phyloP scores from a whole-genome alignment of 2,113 vertebrate genomes.

The Ameiurus melas region DNA sequence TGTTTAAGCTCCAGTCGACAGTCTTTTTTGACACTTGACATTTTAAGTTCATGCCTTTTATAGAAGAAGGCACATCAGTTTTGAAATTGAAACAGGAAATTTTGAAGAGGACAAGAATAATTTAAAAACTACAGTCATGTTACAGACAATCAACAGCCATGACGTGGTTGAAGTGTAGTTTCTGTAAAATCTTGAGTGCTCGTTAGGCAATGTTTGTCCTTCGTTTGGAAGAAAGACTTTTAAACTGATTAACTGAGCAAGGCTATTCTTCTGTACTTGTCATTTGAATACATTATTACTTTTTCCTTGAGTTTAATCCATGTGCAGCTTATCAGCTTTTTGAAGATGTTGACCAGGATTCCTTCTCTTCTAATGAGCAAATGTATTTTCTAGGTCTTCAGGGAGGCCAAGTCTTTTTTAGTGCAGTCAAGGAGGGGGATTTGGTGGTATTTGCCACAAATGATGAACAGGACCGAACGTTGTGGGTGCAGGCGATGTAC shows the following conservation, averaged over 20 bases:
- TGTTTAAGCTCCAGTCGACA: background rate
- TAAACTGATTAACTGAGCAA: conserved; percentile 1
- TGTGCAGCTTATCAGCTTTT: background rate
- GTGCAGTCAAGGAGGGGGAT: conserved; percentile 92
- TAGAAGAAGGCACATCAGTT: conserved; percentile 13
- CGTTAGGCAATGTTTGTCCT: background rate
- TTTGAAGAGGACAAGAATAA: background rate
- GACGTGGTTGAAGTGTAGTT: background rate
- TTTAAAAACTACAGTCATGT: background rate
- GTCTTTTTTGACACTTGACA: background rate
- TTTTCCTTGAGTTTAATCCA: background rate
- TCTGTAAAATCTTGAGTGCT: conserved; percentile 1
- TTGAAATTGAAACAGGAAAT: too few species aligned
- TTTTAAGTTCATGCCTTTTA: background rate
- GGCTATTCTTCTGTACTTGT: background rate
- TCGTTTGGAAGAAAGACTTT: background rate
- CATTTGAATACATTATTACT: background rate
- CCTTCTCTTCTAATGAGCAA: background rate
- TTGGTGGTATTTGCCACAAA: conserved; percentile 91
- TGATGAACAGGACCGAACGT: conserved; percentile 87
- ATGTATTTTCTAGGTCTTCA: conserved; percentile 79
- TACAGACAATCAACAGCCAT: conserved; percentile 2
- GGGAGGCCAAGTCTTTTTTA: conserved; percentile 90
- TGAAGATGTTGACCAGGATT: background rate
- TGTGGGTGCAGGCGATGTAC: conserved; percentile 98